A percentile compares a stretch with the other conserved stretches of the same genome.
phyloP scores from a whole-genome alignment of 2,888 invertebrate genomes.

The Eristalinus sepulchralis region DNA sequence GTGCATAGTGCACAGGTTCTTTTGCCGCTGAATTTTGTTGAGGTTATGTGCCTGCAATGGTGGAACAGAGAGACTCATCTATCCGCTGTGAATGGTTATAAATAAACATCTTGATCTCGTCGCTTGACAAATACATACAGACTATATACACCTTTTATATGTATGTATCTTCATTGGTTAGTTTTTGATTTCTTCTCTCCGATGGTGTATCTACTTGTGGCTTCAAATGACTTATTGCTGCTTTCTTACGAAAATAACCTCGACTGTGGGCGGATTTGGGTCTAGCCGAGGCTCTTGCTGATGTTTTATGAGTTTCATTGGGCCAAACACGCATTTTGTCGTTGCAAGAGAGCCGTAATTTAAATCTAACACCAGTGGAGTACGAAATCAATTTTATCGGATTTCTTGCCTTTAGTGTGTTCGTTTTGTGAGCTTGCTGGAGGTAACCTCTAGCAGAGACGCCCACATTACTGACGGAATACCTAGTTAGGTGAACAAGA shows the following conservation, averaged over 20 bases:
- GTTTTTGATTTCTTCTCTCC: constrained; percentile 28
- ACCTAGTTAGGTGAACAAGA: constrained; percentile 60
- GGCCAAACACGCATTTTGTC: constrained; percentile 38
- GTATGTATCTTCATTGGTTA: constrained; percentile 23
- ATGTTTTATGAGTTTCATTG: constrained; percentile 33
- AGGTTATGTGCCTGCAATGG: constrained; percentile 53
- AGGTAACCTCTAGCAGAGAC: constrained; percentile 54
- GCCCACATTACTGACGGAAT: constrained; percentile 52
- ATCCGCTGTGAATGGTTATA: constrained; percentile 51
- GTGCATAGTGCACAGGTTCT: background rate
- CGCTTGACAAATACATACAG: background rate
- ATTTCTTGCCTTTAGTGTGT: background rate
- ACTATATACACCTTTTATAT: background rate
- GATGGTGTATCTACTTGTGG: constrained; percentile 21
- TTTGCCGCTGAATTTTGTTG: constrained; percentile 65
- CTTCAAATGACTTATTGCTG: constrained; percentile 55
- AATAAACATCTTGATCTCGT: constrained; percentile 63
- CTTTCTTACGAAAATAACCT: constrained; percentile 67
- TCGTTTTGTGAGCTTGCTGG: background rate
- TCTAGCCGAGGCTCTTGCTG: constrained; percentile 46
- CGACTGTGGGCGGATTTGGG: constrained; percentile 68
- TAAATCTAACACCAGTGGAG: constrained; percentile 44
- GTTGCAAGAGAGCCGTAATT: constrained; percentile 36
- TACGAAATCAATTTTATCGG: constrained; percentile 14
- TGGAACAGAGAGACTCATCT: constrained; percentile 37